Conservation (phyloP, 2,113 vertebrate species). For the Corythornis madagascariensis region DNA sequence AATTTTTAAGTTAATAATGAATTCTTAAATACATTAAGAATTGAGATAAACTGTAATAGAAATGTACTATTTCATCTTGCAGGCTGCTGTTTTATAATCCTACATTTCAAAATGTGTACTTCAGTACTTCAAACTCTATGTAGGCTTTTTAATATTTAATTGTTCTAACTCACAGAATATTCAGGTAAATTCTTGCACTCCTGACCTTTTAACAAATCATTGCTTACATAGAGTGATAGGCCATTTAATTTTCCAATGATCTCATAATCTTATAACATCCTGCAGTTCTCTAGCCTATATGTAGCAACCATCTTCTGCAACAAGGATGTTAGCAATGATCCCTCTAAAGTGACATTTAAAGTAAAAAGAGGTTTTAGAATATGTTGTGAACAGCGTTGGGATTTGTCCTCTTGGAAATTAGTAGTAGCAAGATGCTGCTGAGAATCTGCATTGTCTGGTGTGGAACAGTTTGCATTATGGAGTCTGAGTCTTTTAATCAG, state of each 20-base stretch:
- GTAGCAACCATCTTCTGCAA: background rate
- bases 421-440: background rate
- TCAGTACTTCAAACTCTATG: background rate
- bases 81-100: background rate
- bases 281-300: background rate
- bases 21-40: background rate
- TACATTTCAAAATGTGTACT: background rate
- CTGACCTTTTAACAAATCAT: background rate
- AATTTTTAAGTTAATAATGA: background rate
- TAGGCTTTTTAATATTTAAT: background rate
- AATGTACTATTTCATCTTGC: background rate
- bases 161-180: background rate
- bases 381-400: background rate
- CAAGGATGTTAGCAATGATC: background rate
- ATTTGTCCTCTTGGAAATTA: background rate
- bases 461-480: background rate
- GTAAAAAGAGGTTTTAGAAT: background rate
- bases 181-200: background rate
- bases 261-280: background rate
- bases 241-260: background rate
- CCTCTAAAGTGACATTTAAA: background rate
- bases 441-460: background rate
- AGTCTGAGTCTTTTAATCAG: conserved; percentile 1
- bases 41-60: background rate
- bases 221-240: background rate